Evolutionary conservation across 2,797 vertebrate species (phyloP).

Genomic region (Arrhamphus sclerolepis): DNA sequence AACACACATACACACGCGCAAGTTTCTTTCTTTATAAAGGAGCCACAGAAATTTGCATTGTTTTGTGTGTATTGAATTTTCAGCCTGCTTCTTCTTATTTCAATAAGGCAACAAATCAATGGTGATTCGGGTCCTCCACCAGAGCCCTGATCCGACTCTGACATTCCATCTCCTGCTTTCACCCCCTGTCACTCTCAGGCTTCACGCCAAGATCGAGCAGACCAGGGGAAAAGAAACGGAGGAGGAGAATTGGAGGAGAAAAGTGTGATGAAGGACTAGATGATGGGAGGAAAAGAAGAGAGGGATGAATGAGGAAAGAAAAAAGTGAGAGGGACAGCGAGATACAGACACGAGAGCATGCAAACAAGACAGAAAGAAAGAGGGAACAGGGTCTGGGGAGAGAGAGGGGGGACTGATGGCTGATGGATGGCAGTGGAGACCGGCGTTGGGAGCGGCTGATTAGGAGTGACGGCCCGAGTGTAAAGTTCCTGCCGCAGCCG

Average conservation of each 20-base stretch:
- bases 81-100: slow-evolving; percentile 78
- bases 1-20: slow-evolving; percentile 25
- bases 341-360: slow-evolving; percentile 17
- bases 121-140: slow-evolving; percentile 68
- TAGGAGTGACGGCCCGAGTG: slow-evolving; percentile 84
- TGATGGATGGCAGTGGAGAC: slow-evolving; percentile 78
- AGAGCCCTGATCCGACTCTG: slow-evolving; percentile 65
- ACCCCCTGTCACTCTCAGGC: slow-evolving; percentile 69
- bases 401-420: slow-evolving; percentile 58
- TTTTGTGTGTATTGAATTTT: slow-evolving; percentile 80
- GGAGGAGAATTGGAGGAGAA: slow-evolving; percentile 47
- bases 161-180: slow-evolving; percentile 77
- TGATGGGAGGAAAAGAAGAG: slow-evolving; percentile 27
- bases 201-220: slow-evolving; percentile 52
- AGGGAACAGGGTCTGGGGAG: slow-evolving; percentile 29
- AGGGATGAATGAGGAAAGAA: slow-evolving; percentile 1
- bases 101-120: slow-evolving; percentile 84
- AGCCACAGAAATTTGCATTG: slow-evolving; percentile 79
- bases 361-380: slow-evolving; percentile 28
- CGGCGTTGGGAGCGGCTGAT: slow-evolving; percentile 80
- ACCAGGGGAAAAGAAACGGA: slow-evolving; percentile 32
- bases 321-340: not conserved
- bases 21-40: slow-evolving; percentile 46
- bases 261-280: slow-evolving; percentile 47
- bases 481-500: slow-evolving; percentile 83